These are phyloP conservation scores for Trachurus trachurus DNA, from an alignment of 2,797 vertebrate species.

Conservation along the genomic window DNA sequence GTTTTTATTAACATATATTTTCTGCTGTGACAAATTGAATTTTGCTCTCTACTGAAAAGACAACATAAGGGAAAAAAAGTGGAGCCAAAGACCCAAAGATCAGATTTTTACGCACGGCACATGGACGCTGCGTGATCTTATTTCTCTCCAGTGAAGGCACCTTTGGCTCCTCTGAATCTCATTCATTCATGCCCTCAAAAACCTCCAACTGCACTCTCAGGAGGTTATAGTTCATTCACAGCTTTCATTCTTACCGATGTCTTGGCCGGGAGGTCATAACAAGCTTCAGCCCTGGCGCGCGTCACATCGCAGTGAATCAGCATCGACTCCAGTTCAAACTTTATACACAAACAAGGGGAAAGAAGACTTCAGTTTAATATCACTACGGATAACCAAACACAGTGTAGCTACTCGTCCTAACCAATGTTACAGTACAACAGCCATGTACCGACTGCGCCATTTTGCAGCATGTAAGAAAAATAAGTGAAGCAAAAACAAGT, in stretches of 20 bases:
- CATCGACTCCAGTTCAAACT: conserved; percentile 95
- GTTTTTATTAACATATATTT: not conserved
- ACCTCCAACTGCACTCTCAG: not conserved
- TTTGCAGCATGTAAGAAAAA: not conserved
- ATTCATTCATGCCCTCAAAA: too few species aligned
- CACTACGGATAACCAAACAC: not conserved
- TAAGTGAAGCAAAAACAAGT: not conserved
- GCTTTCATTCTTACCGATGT: conserved; percentile 82
- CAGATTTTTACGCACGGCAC: not conserved
- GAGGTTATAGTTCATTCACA: not conserved
- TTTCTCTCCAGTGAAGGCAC: not conserved
- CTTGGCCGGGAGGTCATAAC: conserved; percentile 83
- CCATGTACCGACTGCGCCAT: too few species aligned
- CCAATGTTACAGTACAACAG: not conserved
- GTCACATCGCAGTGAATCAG: conserved; percentile 91
- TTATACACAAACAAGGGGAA: conserved; percentile 30
- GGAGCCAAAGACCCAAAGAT: not conserved
- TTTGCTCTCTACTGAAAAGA: not conserved
- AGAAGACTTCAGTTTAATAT: not conserved
- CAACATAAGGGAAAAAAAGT: not conserved
- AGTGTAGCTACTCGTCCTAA: too few species aligned
- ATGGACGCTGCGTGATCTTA: not conserved
- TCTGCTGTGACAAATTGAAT: not conserved
- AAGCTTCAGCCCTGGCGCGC: conserved; percentile 85
- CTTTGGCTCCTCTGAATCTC: not conserved